Evolutionary conservation across 2,888 invertebrate genomes (phyloP).

Genomic region (Drosophila fulvimacula): DNA sequence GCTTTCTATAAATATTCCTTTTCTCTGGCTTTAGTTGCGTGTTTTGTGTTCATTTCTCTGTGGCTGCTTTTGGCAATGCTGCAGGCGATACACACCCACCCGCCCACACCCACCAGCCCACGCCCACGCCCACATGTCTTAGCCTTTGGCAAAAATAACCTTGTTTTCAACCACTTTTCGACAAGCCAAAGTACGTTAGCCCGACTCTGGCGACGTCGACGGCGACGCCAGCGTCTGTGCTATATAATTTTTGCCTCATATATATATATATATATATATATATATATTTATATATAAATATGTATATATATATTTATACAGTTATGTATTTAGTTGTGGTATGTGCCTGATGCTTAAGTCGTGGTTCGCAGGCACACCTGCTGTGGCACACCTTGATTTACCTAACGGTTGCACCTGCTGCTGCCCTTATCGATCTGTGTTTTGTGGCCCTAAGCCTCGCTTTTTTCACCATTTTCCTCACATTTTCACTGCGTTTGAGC

Average conservation of each 20-base stretch:
- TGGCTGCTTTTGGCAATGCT: slow-evolving; percentile 49
- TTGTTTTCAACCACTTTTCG: slow-evolving; percentile 74
- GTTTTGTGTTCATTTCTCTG: slow-evolving; percentile 64
- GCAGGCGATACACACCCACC: slow-evolving; percentile 21
- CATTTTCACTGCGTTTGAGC: slow-evolving; percentile 34
- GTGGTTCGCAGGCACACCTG: slow-evolving; percentile 42
- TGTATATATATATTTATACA: slow-evolving; percentile 13
- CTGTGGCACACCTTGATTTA: slow-evolving; percentile 74
- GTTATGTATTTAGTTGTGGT: slow-evolving; percentile 42
- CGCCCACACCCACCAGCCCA: slow-evolving; percentile 26
- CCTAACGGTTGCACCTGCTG: slow-evolving; percentile 35
- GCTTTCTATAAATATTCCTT: slow-evolving; percentile 3
- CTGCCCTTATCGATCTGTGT: slow-evolving; percentile 62
- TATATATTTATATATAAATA: slow-evolving; percentile 2
- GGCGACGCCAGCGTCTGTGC: slow-evolving; percentile 35
- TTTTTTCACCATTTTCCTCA: slow-evolving; percentile 15
- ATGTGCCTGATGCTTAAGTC: slow-evolving; percentile 46
- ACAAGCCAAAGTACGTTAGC: slow-evolving; percentile 67
- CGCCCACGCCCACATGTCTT: slow-evolving; percentile 50
- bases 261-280: slow-evolving; percentile 18
- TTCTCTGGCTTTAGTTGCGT: slow-evolving; percentile 54
- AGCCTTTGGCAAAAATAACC: slow-evolving; percentile 58
- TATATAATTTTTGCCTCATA: slow-evolving; percentile 60
- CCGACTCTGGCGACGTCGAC: slow-evolving; percentile 29
- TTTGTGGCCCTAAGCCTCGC: slow-evolving; percentile 20